A percentile compares a stretch with the other conserved stretches of the same genome.
Conservation (phyloP, 2,888 invertebrate species). For the Malthinus flaveolus region DNA sequence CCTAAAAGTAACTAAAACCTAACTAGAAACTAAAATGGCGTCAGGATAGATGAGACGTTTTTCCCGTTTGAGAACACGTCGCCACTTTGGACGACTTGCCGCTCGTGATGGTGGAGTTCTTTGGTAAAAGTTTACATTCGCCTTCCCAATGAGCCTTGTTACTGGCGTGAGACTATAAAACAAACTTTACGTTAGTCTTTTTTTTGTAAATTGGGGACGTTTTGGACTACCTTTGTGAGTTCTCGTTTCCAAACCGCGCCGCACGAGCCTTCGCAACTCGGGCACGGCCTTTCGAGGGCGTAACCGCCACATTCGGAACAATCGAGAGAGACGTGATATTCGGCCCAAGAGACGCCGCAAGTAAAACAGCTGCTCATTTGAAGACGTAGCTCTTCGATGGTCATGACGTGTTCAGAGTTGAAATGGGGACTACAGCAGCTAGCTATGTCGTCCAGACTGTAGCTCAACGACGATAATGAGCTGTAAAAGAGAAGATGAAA, state of each 20-base stretch:
- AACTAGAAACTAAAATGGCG: constrained; percentile 53
- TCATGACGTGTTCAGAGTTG: constrained; percentile 59
- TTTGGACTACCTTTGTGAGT: constrained; percentile 68
- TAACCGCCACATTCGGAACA: constrained; percentile 82
- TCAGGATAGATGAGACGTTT: constrained; percentile 59
- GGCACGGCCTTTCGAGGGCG: constrained; percentile 74
- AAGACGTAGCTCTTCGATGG: constrained; percentile 71
- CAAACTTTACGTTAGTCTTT: constrained; percentile 24
- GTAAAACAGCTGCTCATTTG: constrained; percentile 76
- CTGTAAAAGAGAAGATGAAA: constrained; percentile 39
- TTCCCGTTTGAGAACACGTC: constrained; percentile 59
- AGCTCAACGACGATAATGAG: constrained; percentile 50
- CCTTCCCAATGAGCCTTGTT: constrained; percentile 75
- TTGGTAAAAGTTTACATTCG: constrained; percentile 57
- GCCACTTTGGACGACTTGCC: constrained; percentile 40
- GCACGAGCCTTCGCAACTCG: constrained; percentile 75
- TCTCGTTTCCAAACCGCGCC: constrained; percentile 74
- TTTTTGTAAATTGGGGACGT: neutral
- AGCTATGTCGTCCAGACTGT: constrained; percentile 52
- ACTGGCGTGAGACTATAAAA: constrained; percentile 69
- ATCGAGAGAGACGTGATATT: constrained; percentile 75
- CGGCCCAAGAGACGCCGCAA: constrained; percentile 80
- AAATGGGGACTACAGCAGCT: constrained; percentile 38
- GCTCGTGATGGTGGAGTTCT: constrained; percentile 12
- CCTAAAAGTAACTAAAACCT: neutral